Evolutionary conservation across 2,113 vertebrate genomes (phyloP), one percentile per base, ranked within the genome.

Genomic region (Motacilla alba): DNA sequence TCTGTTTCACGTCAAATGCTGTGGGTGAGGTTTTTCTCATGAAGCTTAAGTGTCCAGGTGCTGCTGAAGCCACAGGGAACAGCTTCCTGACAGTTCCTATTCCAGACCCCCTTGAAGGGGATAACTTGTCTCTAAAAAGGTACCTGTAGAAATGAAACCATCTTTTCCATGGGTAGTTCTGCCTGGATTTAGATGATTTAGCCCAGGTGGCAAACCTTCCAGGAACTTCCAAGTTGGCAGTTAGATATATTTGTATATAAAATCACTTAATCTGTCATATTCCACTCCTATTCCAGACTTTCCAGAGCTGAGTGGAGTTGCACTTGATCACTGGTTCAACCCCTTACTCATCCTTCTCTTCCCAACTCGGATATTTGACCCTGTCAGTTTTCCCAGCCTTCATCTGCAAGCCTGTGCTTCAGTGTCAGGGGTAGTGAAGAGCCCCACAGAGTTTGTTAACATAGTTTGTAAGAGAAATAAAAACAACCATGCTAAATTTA

Each of bases 201-300:
- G 13, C 11, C 21, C 77, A 4, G 15, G 6, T 69, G 6, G 30
- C 31, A 62, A 46, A 68, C 8, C 3, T 15, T 63, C 41, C 43
- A 56, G 58, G 62, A 60, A 7, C 44, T 41, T 35, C 6, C 6
- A 33, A 4, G 8, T 26, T 12, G 33, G 8, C 30, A 28, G 1
- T 63, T 62, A 52, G 19, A 50, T 83, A 1, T 27, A 6, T 43
- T 74, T 46, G 3, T 43, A 3, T 24, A 15, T 28, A 10, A 43
- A 68, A 49, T 7, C 20, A 20, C 15, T 10, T 44, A 0, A 11
- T 4, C 13, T 33, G 0, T 1, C 1, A 0, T 20, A 15, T 58
- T 69, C 70, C 43, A 28, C 44, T 75, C 28, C 23, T 19, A 23
- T 4, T 67, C 24, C 50, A 44, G 60, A 63, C 37, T 15, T 83